These are phyloP conservation scores for Ceriagrion tenellum DNA, from an alignment of 2,888 invertebrate genomes.

Conservation along the genomic window DNA sequence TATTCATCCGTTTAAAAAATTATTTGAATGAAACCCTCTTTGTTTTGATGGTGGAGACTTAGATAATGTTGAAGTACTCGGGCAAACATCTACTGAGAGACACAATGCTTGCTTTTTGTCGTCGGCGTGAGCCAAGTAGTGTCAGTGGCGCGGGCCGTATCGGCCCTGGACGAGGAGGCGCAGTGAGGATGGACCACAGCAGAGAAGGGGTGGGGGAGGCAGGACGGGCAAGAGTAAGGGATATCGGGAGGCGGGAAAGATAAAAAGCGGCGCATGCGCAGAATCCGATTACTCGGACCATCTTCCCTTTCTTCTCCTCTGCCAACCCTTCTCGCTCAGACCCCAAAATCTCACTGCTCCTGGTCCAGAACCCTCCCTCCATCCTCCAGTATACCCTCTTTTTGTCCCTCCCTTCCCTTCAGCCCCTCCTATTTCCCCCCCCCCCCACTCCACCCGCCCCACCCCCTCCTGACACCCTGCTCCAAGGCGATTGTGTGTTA, in stretches of 20 bases:
- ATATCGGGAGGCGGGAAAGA: neutral
- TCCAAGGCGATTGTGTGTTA: constrained; percentile 27
- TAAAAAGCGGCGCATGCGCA: constrained; percentile 47
- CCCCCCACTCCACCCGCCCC: neutral
- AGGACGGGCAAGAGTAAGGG: neutral
- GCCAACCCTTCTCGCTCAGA: neutral
- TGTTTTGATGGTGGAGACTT: too few species aligned
- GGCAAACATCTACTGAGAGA: too few species aligned
- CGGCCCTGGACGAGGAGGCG: neutral
- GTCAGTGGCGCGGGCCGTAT: neutral
- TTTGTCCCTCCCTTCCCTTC: neutral
- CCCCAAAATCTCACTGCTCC: neutral
- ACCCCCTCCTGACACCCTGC: neutral
- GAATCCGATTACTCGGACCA: neutral
- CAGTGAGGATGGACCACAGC: neutral
- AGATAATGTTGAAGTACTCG: too few species aligned
- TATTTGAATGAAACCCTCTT: too few species aligned
- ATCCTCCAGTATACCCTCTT: neutral
- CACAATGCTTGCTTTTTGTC: neutral
- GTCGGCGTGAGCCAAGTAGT: neutral
- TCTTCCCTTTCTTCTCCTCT: constrained; percentile 11
- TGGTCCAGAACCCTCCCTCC: neutral
- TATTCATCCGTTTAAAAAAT: too few species aligned
- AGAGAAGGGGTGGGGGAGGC: neutral
- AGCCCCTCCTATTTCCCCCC: too few species aligned